Evolutionary conservation across 2,888 invertebrate species (phyloP).

Genomic region (Drosophila formosana): DNA sequence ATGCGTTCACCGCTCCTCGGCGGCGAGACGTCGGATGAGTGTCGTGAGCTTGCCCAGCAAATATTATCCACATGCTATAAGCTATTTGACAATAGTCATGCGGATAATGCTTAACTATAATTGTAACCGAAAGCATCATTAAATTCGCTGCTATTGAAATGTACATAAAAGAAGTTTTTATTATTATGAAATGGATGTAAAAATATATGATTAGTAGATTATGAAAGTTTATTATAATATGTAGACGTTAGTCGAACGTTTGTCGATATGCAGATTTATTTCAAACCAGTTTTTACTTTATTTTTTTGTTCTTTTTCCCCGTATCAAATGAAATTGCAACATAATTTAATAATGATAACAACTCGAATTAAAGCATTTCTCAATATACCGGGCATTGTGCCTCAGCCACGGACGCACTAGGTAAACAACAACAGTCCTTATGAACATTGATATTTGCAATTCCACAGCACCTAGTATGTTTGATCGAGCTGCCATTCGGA

Average conservation of each 20-base stretch:
- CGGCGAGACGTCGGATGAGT: slow-evolving; percentile 89
- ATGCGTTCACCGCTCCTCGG: slow-evolving; percentile 87
- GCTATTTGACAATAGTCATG: slow-evolving; percentile 24
- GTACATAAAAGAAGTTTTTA: not conserved
- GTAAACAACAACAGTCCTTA: slow-evolving; percentile 68
- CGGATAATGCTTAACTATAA: not conserved
- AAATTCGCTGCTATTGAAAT: slow-evolving; percentile 4
- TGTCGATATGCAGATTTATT: slow-evolving; percentile 34
- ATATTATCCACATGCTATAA: slow-evolving; percentile 85
- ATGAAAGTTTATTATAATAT: slow-evolving; percentile 14
- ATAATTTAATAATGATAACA: slow-evolving; percentile 1
- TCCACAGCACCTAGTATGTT: slow-evolving; percentile 54
- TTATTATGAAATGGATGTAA: not conserved
- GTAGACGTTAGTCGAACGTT: slow-evolving; percentile 16
- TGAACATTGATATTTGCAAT: slow-evolving; percentile 28
- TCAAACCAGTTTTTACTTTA: slow-evolving; percentile 50
- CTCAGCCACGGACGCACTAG: slow-evolving; percentile 83
- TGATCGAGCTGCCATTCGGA: slow-evolving; percentile 28
- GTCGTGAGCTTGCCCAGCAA: slow-evolving; percentile 88
- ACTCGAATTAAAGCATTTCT: slow-evolving; percentile 77
- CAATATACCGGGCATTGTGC: slow-evolving; percentile 83
- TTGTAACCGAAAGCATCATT: not conserved
- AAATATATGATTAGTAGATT: not conserved
- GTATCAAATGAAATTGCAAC: slow-evolving; percentile 24
- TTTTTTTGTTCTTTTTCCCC: slow-evolving; percentile 46